Evolutionary conservation across 1,140 invertebrate genomes (phyloP), one percentile per base, ranked within the genome.

Genomic region (Macrobrachium nipponense): DNA sequence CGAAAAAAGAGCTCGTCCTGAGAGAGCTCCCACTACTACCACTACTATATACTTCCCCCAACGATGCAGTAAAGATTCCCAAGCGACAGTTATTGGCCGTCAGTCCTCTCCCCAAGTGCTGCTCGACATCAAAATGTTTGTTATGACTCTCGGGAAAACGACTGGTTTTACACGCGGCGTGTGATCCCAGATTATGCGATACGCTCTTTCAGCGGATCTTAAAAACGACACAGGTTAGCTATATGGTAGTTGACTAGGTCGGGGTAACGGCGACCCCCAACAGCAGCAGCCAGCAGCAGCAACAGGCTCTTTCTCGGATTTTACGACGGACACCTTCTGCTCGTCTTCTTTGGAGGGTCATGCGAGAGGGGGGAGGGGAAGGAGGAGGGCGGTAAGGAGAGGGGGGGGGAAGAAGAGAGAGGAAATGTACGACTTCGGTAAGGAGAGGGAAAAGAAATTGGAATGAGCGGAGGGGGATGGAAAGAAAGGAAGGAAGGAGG

Each of bases 21-120:
- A n/a, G n/a, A n/a, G n/a, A n/a, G n/a, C n/a, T n/a, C n/a, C n/a
- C n/a, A n/a, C n/a, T n/a, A n/a, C n/a, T n/a, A n/a, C n/a, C 17
- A 51, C 76, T 79, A 79, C 76, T 86, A 80, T 80, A 59, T n/a
- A n/a, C n/a, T n/a, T n/a, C n/a, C n/a, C 83, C 66, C 83, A 86
- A 86, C 77, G 83, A 86, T 79, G 83, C 76, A 79, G 64, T 86
- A 86, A 86, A 86, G 83, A 86, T 86, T 80, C 80, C 59, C 59
- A 17, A 70, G 83, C 59, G 83, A 86, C 83, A 86, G 83, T 80
- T 86, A 86, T 86, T 80, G 83, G 64, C 66, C 83, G 83, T 86
- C 83, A 79, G 80, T 86, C 80, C 75, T 17, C 44, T n/a, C 36
- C 51, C 17, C 43, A 58, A 80, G 83, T 43, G 83, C 76, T 43